phyloP scores from a whole-genome alignment of 1,140 invertebrate species.

The Pogonognathellus flavescens region DNA sequence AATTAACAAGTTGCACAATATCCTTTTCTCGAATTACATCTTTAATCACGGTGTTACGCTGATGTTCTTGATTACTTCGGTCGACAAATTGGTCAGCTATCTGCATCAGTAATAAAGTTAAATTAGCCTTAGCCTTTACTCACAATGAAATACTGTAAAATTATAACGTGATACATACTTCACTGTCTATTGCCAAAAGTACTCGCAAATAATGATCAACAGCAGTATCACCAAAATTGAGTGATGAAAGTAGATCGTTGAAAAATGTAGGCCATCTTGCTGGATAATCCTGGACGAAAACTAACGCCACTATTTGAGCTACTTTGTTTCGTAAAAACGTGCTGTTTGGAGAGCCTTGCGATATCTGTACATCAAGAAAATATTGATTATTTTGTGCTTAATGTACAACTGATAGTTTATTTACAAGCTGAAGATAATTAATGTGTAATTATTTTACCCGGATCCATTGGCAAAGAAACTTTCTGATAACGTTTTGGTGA shows the following conservation, averaged over 20 bases:
- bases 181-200: conserved; percentile 73
- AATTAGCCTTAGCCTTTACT: too few relatives aligned
- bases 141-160: too few relatives aligned
- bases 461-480: conserved; percentile 68
- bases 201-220: conserved; percentile 74
- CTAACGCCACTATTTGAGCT: conserved; percentile 73
- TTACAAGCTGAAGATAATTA: not conserved
- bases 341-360: not conserved
- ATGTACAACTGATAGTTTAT: not conserved
- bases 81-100: conserved; percentile 3
- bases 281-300: conserved; percentile 74
- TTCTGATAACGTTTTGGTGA: conserved; percentile 66
- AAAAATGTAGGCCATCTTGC: conserved; percentile 74
- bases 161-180: conserved; percentile 62
- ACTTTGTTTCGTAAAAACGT: conserved; percentile 72
- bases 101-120: not conserved
- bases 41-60: conserved; percentile 74
- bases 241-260: conserved; percentile 71
- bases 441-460: conserved; percentile 47
- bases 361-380: not conserved
- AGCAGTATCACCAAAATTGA: conserved; percentile 70
- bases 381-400: not conserved
- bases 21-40: conserved; percentile 74
- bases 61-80: conserved; percentile 70
- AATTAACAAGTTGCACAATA: conserved; percentile 73